A percentile compares a stretch with the other conserved stretches of the same genome.
Conservation (phyloP, 2,888 invertebrate species). For the Ephialtes manifestator region DNA sequence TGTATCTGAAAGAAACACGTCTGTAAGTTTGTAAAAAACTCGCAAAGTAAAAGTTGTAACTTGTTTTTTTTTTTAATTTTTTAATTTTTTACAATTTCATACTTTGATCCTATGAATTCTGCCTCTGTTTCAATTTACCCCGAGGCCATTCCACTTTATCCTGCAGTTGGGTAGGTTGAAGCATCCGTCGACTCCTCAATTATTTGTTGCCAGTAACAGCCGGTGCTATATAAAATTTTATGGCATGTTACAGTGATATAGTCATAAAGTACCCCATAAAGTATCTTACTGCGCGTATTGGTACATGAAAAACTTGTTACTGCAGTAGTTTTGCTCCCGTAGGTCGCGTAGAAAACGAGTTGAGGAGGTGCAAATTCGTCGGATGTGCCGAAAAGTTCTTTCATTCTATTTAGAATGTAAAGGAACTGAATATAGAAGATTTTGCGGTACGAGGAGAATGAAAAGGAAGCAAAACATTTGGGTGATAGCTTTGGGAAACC, state of each 20-base stretch:
- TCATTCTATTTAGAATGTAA: slow-evolving; percentile 5
- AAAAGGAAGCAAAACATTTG: slow-evolving; percentile 48
- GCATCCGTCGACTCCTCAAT: too few relatives aligned
- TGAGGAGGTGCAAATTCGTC: slow-evolving; percentile 2
- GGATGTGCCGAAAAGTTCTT: not conserved
- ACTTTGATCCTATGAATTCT: too few relatives aligned
- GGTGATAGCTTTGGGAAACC: slow-evolving; percentile 46
- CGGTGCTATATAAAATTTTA: not conserved
- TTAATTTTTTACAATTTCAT: too few relatives aligned
- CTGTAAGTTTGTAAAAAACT: too few relatives aligned
- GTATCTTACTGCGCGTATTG: not conserved
- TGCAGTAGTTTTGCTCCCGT: not conserved
- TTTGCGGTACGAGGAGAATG: slow-evolving; percentile 10
- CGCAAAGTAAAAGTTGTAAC: too few relatives aligned
- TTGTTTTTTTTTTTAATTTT: too few relatives aligned
- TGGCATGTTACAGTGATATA: not conserved
- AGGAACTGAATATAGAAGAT: slow-evolving; percentile 16
- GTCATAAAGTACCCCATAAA: not conserved
- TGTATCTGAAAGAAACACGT: too few relatives aligned
- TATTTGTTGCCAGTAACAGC: too few relatives aligned
- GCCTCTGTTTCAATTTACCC: too few relatives aligned
- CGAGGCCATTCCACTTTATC: too few relatives aligned
- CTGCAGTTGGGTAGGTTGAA: too few relatives aligned
- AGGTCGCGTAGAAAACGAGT: not conserved
- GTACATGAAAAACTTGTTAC: not conserved